These are phyloP conservation scores for Chloroceryle inda DNA, from an alignment of 2,797 vertebrate genomes.

Conservation along the genomic window DNA sequence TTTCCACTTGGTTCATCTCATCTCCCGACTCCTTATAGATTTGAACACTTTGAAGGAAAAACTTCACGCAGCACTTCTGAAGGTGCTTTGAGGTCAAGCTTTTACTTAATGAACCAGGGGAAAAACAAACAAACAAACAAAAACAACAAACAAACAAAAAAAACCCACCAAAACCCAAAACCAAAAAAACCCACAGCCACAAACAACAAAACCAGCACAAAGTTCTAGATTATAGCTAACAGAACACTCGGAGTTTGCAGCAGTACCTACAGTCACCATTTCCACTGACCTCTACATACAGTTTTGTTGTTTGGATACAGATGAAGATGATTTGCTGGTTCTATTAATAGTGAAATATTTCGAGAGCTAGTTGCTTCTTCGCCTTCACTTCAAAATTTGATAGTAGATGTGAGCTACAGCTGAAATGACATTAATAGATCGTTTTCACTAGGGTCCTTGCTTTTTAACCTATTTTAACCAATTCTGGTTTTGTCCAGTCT, in stretches of 20 bases:
- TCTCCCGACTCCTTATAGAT: not conserved
- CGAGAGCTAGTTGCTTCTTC: not conserved
- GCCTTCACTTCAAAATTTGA: not conserved
- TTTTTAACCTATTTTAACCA: not conserved
- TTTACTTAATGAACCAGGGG: not conserved
- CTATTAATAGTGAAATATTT: not conserved
- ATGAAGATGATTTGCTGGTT: not conserved
- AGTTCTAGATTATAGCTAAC: not conserved
- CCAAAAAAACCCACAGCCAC: too few species aligned
- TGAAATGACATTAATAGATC: fast-evolving
- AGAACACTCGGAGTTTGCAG: not conserved
- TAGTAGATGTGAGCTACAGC: not conserved
- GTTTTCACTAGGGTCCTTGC: not conserved
- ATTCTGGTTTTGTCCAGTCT: not conserved
- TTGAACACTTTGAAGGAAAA: not conserved
- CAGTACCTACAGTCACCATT: not conserved
- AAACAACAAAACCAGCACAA: not conserved
- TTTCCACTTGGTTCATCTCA: not conserved
- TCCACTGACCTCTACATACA: too few species aligned
- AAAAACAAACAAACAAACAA: too few species aligned
- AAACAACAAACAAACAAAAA: not conserved
- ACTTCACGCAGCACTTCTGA: not conserved
- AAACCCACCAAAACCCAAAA: too few species aligned
- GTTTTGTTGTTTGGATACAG: not conserved
- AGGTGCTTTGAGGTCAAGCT: not conserved